These are phyloP conservation scores for Centropus unirufus DNA, from an alignment of 2,113 vertebrate species.

Conservation along the genomic window DNA sequence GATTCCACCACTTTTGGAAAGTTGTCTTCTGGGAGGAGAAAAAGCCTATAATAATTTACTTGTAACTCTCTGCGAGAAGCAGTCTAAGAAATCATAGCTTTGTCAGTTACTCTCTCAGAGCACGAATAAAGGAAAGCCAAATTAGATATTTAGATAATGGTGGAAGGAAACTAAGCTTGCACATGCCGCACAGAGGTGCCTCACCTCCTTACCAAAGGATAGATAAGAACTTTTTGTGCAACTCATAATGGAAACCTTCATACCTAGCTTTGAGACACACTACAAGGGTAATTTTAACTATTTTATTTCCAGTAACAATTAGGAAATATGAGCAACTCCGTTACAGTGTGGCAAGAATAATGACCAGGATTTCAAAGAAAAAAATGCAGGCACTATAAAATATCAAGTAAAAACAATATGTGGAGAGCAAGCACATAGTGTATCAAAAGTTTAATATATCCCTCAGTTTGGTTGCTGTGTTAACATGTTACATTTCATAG, in stretches of 20 bases:
- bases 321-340: neutral
- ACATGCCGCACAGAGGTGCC: neutral
- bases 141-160: constrained; percentile 24
- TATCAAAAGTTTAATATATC: neutral
- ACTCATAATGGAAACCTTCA: constrained; percentile 37
- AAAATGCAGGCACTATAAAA: neutral
- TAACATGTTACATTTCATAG: neutral
- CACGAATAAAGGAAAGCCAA: neutral
- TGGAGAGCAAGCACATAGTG: neutral
- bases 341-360: neutral
- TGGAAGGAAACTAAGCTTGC: constrained; percentile 26
- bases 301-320: neutral
- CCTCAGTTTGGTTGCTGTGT: neutral
- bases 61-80: neutral
- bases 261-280: constrained; percentile 2
- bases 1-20: neutral
- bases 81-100: neutral
- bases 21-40: neutral
- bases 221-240: constrained; percentile 46
- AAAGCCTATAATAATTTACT: neutral
- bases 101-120: neutral
- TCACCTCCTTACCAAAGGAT: constrained; percentile 1
- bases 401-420: neutral
- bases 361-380: neutral
- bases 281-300: constrained; percentile 1